These are phyloP conservation scores for Microplitis deprimator DNA, from an alignment of 2,888 invertebrate species.

Conservation along the genomic window DNA sequence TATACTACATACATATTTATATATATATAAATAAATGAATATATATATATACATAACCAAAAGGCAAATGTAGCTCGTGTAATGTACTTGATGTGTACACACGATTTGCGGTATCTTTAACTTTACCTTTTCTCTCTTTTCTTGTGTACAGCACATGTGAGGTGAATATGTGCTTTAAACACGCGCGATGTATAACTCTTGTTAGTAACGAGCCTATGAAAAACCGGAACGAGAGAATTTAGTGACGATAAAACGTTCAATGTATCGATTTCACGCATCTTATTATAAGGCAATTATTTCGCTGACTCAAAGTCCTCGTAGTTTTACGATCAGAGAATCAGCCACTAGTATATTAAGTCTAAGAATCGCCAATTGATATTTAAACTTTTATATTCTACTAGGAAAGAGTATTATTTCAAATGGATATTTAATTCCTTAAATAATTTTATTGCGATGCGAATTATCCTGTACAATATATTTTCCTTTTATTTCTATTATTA, in stretches of 20 bases:
- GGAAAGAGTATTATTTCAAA: background rate
- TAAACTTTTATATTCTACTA: background rate
- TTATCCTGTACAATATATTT: background rate
- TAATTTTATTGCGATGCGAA: conserved; percentile 5
- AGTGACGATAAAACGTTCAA: conserved; percentile 24
- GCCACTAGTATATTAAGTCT: conserved; percentile 4
- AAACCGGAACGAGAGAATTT: conserved; percentile 11
- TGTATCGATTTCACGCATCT: conserved; percentile 39
- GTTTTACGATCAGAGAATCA: too few relatives aligned
- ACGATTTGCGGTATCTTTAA: conserved; percentile 28
- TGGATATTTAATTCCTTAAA: conserved; percentile 8
- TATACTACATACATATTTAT: too few relatives aligned
- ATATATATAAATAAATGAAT: too few relatives aligned
- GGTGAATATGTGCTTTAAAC: conserved; percentile 13
- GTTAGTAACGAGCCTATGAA: conserved; percentile 3
- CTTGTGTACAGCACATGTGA: background rate
- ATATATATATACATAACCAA: background rate
- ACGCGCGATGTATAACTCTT: conserved; percentile 13
- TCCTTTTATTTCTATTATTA: background rate
- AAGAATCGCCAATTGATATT: background rate
- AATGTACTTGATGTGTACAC: conserved; percentile 29
- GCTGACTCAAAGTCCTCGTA: too few relatives aligned
- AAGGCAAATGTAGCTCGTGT: conserved; percentile 19
- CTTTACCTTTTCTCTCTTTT: conserved; percentile 12
- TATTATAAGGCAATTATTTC: conserved; percentile 38